Base-by-base conservation (phyloP, 2,797 vertebrate species). In the Enteromius paludinosus region DNA sequence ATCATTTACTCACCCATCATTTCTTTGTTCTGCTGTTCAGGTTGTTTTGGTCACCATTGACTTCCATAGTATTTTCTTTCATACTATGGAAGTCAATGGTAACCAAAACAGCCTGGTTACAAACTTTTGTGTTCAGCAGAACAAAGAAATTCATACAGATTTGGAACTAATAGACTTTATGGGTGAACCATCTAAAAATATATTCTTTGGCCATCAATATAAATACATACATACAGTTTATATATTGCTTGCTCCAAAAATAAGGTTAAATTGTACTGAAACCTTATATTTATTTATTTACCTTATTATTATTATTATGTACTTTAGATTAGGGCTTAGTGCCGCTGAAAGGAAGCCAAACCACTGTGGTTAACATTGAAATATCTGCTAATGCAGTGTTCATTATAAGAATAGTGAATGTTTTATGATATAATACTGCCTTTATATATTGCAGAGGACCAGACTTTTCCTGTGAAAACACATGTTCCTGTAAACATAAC, bases 401-500 rank as follows among this genome's bases (percentile, higher is more conserved):
- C 3, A 64, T 66, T 10, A 35, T 66, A 11, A 38, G 8, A 35
- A 18, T 20, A 9, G 18, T 38, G 33, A 35, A 66, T 18, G 30
- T 5, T 20, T 35, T 38, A 66, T 20, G 33, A 66, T 41, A n/a
- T 66, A 66, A 66, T 66, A 4, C 33, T 12, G 10, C 20, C 64
- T 38, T 11, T 11, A 23, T 56, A 38, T 3, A 66, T 66, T 66
- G 15, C 69, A 65, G 41, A 15, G 20, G 52, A 47, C 5, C 38
- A 12, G 43, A 65, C 38, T n/a, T 35, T 70, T 56, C n/a, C 33
- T 15, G 12, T 11, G 1, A 30, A 6, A 38, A 45, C 61, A 73
- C 7, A 8, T 23, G n/a, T 33, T 78, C 20, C 64, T 52, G 62
- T 49, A 56, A 81, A 61, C 49, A 49, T 62, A 33, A 76, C 25